These are phyloP conservation scores for Sphinx pinastri DNA, from an alignment of 2,888 invertebrate genomes.

Conservation along the genomic window DNA sequence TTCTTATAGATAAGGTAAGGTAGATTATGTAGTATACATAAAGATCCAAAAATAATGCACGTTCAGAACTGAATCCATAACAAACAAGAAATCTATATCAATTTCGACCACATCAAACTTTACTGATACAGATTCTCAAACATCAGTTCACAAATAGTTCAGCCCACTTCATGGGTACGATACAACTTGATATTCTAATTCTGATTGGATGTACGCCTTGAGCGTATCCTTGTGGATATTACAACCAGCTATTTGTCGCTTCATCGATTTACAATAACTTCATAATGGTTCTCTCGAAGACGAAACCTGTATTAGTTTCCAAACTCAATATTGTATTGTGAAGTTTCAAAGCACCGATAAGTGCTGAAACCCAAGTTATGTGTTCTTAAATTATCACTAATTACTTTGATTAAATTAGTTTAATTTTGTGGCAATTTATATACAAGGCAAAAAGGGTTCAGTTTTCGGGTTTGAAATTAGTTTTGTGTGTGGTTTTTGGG, in stretches of 20 bases:
- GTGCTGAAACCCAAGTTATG: not conserved
- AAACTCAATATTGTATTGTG: conserved; percentile 36
- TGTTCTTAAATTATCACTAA: conserved; percentile 22
- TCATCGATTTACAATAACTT: conserved; percentile 62
- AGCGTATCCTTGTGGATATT: conserved; percentile 57
- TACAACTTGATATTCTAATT: conserved; percentile 65
- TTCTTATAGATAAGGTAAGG: not conserved
- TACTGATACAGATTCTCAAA: not conserved
- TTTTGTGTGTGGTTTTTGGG: too few species aligned
- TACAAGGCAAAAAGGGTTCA: not conserved
- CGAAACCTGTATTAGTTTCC: conserved; percentile 41
- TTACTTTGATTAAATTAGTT: conserved; percentile 25
- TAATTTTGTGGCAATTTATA: conserved; percentile 4
- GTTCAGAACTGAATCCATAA: not conserved
- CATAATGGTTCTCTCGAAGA: conserved; percentile 44
- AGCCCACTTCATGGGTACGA: conserved; percentile 64
- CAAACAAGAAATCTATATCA: not conserved
- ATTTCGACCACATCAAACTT: conserved; percentile 7
- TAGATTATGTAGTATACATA: too few species aligned
- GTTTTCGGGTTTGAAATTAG: too few species aligned
- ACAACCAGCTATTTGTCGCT: conserved; percentile 64
- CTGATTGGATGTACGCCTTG: conserved; percentile 64
- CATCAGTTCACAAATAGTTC: conserved; percentile 30
- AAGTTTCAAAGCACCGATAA: conserved; percentile 29
- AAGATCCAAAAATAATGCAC: too few species aligned